Percentiles rank a stretch among this genome's conserved stretches.
phyloP scores from a whole-genome alignment of 2,797 vertebrate genomes.

The Mycteria americana region DNA sequence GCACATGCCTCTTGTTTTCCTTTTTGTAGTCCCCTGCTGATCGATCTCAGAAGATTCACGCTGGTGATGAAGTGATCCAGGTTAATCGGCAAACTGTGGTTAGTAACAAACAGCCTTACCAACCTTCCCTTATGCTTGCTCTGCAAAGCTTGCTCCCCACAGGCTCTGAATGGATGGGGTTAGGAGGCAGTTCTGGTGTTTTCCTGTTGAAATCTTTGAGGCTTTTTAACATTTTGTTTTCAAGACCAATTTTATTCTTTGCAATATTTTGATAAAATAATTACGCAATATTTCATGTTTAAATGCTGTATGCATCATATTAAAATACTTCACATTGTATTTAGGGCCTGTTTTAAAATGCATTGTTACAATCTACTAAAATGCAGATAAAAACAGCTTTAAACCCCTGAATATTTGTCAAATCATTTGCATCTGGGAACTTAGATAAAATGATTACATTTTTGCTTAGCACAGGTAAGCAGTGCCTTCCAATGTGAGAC shows the following conservation, averaged over 20 bases:
- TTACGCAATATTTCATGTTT: background rate
- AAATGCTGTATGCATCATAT: background rate
- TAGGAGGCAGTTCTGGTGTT: background rate
- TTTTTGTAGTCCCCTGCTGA: slow-evolving; percentile 89
- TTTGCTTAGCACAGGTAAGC: background rate
- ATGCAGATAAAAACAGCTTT: background rate
- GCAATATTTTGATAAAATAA: background rate
- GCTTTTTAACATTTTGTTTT: background rate
- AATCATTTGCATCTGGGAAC: background rate
- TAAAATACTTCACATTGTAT: background rate
- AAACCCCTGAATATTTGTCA: background rate
- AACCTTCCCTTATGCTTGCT: background rate
- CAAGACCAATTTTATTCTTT: background rate
- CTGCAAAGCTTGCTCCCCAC: background rate
- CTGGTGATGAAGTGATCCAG: slow-evolving; percentile 94
- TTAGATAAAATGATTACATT: background rate
- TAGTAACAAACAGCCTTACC: slow-evolving; percentile 54
- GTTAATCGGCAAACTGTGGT: slow-evolving; percentile 96
- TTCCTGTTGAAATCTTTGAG: background rate
- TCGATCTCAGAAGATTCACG: slow-evolving; percentile 90
- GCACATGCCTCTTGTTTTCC: background rate
- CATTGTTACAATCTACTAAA: background rate
- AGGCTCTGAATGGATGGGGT: background rate
- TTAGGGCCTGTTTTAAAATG: background rate
- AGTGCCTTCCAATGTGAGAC: background rate